A percentile compares a stretch with the other conserved stretches of the same genome.
phyloP scores from a whole-genome alignment of 2,113 vertebrate genomes.

The Corythornis cristatus region DNA sequence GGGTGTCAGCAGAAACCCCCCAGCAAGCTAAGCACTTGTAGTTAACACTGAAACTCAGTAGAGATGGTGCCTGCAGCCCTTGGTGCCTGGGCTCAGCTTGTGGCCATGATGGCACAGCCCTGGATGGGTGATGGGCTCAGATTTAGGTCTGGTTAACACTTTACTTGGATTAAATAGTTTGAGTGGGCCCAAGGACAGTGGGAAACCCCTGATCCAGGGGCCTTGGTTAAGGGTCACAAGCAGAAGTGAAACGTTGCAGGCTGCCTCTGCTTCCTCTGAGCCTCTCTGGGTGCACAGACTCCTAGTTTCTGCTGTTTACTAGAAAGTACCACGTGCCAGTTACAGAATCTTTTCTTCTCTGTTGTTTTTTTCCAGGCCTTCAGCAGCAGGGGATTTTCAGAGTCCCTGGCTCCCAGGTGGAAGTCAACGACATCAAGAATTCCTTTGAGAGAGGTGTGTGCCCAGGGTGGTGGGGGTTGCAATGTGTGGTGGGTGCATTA shows the following conservation, averaged over 20 bases:
- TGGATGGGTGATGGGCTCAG: background rate
- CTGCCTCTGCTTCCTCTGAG: background rate
- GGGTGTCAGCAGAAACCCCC: rapidly evolving
- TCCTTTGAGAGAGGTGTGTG: slow-evolving; percentile 96
- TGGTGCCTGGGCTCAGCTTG: rapidly evolving
- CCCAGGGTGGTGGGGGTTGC: background rate
- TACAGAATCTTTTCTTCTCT: background rate
- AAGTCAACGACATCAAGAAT: slow-evolving; percentile 99
- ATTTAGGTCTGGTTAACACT: background rate
- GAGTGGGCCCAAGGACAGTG: rapidly evolving
- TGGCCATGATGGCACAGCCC: rapidly evolving
- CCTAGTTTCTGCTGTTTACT: background rate
- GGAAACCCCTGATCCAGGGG: background rate
- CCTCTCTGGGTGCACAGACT: rapidly evolving
- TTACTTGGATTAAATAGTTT: background rate
- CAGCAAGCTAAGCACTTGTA: rapidly evolving
- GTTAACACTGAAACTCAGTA: background rate
- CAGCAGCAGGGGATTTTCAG: slow-evolving; percentile 98
- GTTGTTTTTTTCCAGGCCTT: slow-evolving; percentile 81
- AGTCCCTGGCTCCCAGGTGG: slow-evolving; percentile 96
- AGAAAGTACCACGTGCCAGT: rapidly evolving
- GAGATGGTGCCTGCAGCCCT: background rate
- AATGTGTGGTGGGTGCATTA: background rate
- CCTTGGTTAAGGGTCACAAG: rapidly evolving
- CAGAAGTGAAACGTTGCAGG: background rate